phyloP scores from a whole-genome alignment of 2,888 invertebrate species.

The Neria commutata region DNA sequence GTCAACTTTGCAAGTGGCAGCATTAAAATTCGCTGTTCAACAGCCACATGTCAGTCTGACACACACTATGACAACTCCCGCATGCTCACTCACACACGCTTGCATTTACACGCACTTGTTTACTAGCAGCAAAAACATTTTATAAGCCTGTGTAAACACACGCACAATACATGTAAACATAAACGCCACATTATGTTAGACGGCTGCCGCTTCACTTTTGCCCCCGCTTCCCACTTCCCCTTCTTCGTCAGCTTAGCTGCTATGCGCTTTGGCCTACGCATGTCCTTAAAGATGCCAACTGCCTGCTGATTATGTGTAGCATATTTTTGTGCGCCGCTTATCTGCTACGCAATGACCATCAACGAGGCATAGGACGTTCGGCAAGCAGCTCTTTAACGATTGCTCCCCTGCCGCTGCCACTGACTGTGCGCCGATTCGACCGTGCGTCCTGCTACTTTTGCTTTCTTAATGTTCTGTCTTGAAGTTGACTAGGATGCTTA shows the following conservation, averaged over 20 bases:
- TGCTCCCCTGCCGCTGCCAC: neutral
- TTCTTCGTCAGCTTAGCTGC: neutral
- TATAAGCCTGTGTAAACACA: conserved; percentile 12
- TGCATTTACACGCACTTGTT: too few relatives aligned
- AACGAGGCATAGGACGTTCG: neutral
- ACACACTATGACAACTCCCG: neutral
- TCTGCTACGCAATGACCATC: neutral
- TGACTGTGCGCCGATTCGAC: too few relatives aligned
- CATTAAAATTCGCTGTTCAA: neutral
- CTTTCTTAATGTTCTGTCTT: too few relatives aligned
- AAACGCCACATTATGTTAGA: neutral
- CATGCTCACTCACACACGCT: neutral
- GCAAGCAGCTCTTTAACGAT: neutral
- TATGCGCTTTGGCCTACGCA: neutral
- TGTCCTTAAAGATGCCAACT: neutral
- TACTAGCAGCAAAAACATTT: conserved; percentile 1
- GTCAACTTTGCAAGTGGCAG: neutral
- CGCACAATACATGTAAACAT: conserved; percentile 7
- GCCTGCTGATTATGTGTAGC: neutral
- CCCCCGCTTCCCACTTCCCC: neutral
- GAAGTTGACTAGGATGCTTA: neutral
- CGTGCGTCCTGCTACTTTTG: too few relatives aligned
- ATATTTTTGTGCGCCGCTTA: neutral
- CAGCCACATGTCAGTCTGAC: neutral
- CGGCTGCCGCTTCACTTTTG: too few relatives aligned